Evolutionary conservation across 1,140 invertebrate genomes (phyloP).

Genomic region (Drosophila gunungcola): DNA sequence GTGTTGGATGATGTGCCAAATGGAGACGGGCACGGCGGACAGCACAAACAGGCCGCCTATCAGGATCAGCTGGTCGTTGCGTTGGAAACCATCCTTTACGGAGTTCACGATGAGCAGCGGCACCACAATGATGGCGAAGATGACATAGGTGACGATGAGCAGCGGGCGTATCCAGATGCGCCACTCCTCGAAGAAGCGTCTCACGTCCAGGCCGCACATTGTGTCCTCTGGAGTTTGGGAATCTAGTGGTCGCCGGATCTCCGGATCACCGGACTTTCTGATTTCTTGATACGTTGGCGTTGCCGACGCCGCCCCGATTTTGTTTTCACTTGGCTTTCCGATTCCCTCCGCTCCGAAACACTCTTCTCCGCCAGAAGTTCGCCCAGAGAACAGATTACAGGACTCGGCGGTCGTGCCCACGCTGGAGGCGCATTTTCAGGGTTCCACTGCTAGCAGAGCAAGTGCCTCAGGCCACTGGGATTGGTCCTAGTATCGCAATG

Average conservation of each 20-base stretch:
- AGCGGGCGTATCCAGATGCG: slow-evolving; percentile 95
- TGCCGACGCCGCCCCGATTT: slow-evolving; percentile 63
- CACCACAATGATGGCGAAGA: slow-evolving; percentile 93
- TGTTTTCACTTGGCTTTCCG: slow-evolving; percentile 39
- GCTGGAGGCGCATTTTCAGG: slow-evolving; percentile 51
- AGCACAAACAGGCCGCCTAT: slow-evolving; percentile 96
- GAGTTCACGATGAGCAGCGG: slow-evolving; percentile 92
- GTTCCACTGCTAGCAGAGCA: slow-evolving; percentile 26
- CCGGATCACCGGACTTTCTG: background rate
- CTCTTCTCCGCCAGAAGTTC: slow-evolving; percentile 10
- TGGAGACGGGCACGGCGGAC: slow-evolving; percentile 94
- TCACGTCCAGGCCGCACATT: slow-evolving; percentile 70
- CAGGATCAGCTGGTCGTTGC: slow-evolving; percentile 91
- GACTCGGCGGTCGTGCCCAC: slow-evolving; percentile 25
- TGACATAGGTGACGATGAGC: slow-evolving; percentile 91
- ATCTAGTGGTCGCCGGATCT: too few relatives aligned
- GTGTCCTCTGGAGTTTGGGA: slow-evolving; percentile 4
- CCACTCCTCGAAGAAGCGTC: slow-evolving; percentile 89
- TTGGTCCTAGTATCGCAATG: slow-evolving; percentile 7
- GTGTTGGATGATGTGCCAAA: slow-evolving; percentile 98
- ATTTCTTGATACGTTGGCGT: slow-evolving; percentile 53
- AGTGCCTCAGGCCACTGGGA: background rate
- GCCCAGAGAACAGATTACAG: slow-evolving; percentile 25
- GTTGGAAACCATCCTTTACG: slow-evolving; percentile 89
- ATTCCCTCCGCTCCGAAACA: slow-evolving; percentile 7